phyloP scores from a whole-genome alignment of 2,797 vertebrate species.

The Echeneis naucrates region DNA sequence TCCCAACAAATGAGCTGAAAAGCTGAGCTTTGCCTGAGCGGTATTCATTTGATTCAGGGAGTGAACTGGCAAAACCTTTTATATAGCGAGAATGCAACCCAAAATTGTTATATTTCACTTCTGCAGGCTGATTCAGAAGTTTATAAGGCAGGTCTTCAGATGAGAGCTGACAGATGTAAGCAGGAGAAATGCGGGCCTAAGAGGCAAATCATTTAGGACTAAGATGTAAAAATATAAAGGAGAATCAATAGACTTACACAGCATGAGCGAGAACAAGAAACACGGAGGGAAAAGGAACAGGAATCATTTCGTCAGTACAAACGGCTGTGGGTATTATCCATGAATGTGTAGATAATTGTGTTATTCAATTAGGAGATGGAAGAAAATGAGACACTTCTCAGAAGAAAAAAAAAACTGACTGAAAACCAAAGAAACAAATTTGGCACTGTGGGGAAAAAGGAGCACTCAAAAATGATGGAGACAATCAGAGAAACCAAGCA shows the following conservation, averaged over 20 bases:
- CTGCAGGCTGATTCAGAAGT: conserved; percentile 15
- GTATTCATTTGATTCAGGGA: not conserved
- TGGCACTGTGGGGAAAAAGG: conserved; percentile 11
- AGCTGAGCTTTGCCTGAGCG: not conserved
- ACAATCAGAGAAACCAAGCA: conserved; percentile 36
- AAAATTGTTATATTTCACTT: conserved; percentile 47
- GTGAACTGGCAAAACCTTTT: not conserved
- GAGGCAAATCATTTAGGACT: conserved; percentile 49
- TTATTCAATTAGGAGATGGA: conserved; percentile 31
- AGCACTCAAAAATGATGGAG: conserved; percentile 43
- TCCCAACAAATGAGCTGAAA: not conserved
- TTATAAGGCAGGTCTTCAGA: conserved; percentile 56
- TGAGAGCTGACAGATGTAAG: conserved; percentile 61
- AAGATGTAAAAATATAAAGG: conserved; percentile 27
- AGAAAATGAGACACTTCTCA: conserved; percentile 21
- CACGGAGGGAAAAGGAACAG: not conserved
- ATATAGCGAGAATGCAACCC: conserved; percentile 6
- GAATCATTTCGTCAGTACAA: conserved; percentile 16
- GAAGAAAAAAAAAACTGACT: conserved; percentile 45
- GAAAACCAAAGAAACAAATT: conserved; percentile 29
- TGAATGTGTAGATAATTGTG: not conserved
- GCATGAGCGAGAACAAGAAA: conserved; percentile 8
- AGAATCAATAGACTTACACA: conserved; percentile 53
- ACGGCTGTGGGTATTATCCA: conserved; percentile 27
- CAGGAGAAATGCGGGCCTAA: conserved; percentile 50